These are phyloP conservation scores for Rhagophthalmus giganteus DNA, from an alignment of 2,888 invertebrate species.

Conservation along the genomic window DNA sequence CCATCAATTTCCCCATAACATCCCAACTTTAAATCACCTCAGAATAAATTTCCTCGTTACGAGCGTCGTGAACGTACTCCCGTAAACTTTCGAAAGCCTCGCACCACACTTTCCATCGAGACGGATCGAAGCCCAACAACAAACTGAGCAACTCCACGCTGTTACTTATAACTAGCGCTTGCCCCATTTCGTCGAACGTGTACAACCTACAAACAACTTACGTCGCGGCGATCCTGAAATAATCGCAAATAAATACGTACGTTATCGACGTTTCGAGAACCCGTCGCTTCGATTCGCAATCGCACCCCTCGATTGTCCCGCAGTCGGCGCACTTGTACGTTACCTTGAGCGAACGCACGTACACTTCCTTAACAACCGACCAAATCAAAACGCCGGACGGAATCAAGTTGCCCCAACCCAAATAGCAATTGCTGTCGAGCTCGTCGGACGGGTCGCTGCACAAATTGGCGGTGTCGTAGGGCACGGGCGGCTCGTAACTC, in stretches of 20 bases:
- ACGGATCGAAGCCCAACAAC: conserved; percentile 7
- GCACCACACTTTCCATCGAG: conserved; percentile 20
- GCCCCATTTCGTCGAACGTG: conserved; percentile 17
- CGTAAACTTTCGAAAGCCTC: conserved; percentile 10
- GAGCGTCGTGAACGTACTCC: conserved; percentile 12
- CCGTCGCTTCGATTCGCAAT: not conserved
- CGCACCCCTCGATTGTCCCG: not conserved
- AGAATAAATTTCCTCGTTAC: not conserved
- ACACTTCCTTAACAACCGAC: conserved; percentile 1
- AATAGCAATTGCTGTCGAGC: no score
- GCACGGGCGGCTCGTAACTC: conserved; percentile 30
- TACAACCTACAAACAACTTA: conserved; percentile 15
- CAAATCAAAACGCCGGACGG: conserved; percentile 16
- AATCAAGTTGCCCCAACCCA: conserved; percentile 21
- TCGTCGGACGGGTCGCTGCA: no score
- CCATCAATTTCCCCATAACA: no score
- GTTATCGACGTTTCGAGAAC: conserved; percentile 8
- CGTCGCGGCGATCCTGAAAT: no score
- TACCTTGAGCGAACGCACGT: conserved; percentile 17
- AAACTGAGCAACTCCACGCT: conserved; percentile 11
- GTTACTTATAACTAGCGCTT: conserved; percentile 19
- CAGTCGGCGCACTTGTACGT: conserved; percentile 3
- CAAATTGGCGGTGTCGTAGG: conserved; percentile 37
- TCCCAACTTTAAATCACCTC: not conserved
- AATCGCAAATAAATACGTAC: conserved; percentile 3